A percentile compares a stretch with the other conserved stretches of the same genome.
These are phyloP conservation scores for Mesocentrotus franciscanus DNA, from an alignment of 53 echinoderm and acorn worm species.

Conservation along the genomic window DNA sequence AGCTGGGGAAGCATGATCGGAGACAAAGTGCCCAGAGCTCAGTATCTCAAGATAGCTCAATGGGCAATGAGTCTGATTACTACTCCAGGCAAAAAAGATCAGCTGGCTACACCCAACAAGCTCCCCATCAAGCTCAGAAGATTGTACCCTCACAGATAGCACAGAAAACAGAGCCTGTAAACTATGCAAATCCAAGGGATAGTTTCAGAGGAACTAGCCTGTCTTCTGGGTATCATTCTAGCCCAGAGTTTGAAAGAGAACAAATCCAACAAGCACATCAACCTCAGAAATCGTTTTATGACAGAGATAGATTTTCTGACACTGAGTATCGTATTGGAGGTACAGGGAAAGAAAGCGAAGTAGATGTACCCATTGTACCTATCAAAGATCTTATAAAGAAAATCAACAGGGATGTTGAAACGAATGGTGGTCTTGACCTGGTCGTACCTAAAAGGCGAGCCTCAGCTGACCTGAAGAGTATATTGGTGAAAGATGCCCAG, in stretches of 20 bases:
- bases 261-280: neutral
- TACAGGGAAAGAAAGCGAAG: conserved; percentile 15
- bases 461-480: conserved; percentile 54
- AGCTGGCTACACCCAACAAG: conserved; percentile 18
- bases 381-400: conserved; percentile 68
- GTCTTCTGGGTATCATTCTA: conserved; percentile 60
- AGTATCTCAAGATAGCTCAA: conserved; percentile 73
- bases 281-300: neutral
- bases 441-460: neutral
- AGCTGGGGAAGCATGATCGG: conserved; percentile 48
- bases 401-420: conserved; percentile 50
- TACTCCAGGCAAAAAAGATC: neutral
- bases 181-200: neutral
- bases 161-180: conserved; percentile 27
- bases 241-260: conserved; percentile 50
- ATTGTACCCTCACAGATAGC: neutral
- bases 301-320: conserved; percentile 56
- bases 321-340: conserved; percentile 61
- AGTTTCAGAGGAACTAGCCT: conserved; percentile 28
- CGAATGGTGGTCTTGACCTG: conserved; percentile 8
- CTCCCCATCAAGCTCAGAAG: neutral
- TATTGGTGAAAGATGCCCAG: conserved; percentile 50
- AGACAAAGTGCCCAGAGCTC: conserved; percentile 64
- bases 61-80: conserved; percentile 42
- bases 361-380: conserved; percentile 37